Evolutionary conservation across 2,888 invertebrate species (phyloP).

Genomic region (Endotricha flammealis): DNA sequence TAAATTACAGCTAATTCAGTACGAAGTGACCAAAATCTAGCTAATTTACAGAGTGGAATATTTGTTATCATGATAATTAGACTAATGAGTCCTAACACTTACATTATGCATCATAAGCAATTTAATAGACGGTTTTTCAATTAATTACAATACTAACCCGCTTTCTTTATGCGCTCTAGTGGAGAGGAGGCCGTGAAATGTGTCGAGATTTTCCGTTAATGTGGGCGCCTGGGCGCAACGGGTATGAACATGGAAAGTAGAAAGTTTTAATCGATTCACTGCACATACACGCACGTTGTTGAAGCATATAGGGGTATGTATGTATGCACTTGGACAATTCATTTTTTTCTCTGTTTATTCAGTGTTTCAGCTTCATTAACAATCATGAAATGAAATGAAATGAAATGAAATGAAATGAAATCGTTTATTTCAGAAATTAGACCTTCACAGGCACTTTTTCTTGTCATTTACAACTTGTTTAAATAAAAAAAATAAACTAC

Average conservation of each 20-base stretch:
- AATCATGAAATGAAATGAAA: background rate
- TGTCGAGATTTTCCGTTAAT: slow-evolving; percentile 71
- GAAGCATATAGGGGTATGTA: slow-evolving; percentile 29
- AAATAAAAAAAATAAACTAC: too few relatives aligned
- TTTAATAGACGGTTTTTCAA: slow-evolving; percentile 33
- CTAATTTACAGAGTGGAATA: too few relatives aligned
- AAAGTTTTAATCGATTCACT: slow-evolving; percentile 73
- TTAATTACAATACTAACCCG: slow-evolving; percentile 41
- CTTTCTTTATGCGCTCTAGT: slow-evolving; percentile 71
- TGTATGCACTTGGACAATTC: slow-evolving; percentile 30
- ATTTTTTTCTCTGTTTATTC: slow-evolving; percentile 41
- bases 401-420: too few relatives aligned
- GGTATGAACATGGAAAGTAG: slow-evolving; percentile 69
- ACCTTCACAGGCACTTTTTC: too few relatives aligned
- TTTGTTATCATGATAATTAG: too few relatives aligned
- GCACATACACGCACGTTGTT: slow-evolving; percentile 68
- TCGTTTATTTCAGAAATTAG: too few relatives aligned
- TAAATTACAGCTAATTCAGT: too few relatives aligned
- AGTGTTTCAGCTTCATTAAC: too few relatives aligned
- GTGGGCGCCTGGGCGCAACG: slow-evolving; percentile 54
- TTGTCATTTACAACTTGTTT: too few relatives aligned
- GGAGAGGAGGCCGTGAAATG: slow-evolving; percentile 63
- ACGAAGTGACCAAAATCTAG: too few relatives aligned
- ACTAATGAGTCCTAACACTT: background rate
- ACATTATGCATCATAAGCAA: slow-evolving; percentile 12